Percentiles rank a stretch among this genome's conserved stretches.
Evolutionary conservation across 2,797 vertebrate genomes (phyloP).

Genomic region (Galaxias olidus): DNA sequence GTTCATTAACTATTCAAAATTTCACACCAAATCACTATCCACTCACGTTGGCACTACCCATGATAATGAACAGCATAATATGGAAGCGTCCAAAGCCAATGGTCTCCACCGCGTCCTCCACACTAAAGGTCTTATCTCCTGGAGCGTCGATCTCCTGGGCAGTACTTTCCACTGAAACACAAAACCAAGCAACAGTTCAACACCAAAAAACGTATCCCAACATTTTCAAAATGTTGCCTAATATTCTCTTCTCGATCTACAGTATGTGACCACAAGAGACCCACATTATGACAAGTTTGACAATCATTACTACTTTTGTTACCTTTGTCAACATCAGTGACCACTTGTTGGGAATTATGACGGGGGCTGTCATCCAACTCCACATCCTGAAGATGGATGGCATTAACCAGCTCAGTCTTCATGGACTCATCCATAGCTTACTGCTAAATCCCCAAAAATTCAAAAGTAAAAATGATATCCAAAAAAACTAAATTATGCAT

Average conservation of each 20-base stretch:
- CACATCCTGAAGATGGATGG: slow-evolving; percentile 75
- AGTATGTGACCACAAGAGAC: not conserved
- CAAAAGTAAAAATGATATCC: no score
- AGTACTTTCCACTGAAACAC: not conserved
- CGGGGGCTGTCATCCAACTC: slow-evolving; percentile 45
- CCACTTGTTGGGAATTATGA: not conserved
- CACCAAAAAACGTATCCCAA: not conserved
- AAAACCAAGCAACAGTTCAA: not conserved
- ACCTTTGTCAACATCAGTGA: not conserved
- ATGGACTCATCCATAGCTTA: slow-evolving; percentile 50
- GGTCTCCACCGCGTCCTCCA: slow-evolving; percentile 90
- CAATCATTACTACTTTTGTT: no score
- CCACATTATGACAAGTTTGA: no score
- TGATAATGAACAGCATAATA: slow-evolving; percentile 86
- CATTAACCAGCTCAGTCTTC: slow-evolving; percentile 70
- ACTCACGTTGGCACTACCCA: slow-evolving; percentile 89
- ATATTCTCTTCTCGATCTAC: not conserved
- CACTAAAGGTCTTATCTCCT: slow-evolving; percentile 48
- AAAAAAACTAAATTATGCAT: no score
- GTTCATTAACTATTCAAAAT: no score
- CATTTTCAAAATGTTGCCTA: no score
- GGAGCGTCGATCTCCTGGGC: no score
- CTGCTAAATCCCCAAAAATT: slow-evolving; percentile 2
- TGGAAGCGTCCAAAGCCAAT: slow-evolving; percentile 93
- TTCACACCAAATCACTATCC: no score